A percentile compares a stretch with the other conserved stretches of the same genome.
phyloP scores from a whole-genome alignment of 1,140 invertebrate species.

The Tribolium castaneum region DNA sequence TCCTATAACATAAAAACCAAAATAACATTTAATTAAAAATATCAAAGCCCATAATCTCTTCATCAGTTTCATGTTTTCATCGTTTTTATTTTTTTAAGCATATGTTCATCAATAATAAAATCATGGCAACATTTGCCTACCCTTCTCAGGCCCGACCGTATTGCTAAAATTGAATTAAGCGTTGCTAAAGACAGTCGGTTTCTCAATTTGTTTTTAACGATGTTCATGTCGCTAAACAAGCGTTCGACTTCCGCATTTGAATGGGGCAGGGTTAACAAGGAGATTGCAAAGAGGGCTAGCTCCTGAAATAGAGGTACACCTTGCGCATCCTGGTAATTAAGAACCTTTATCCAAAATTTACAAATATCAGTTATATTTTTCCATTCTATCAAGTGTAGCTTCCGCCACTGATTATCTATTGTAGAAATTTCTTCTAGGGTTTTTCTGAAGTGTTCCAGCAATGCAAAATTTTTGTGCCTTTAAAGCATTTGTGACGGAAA shows the following conservation, averaged over 20 bases:
- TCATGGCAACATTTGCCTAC: neutral
- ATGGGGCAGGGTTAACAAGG: slow-evolving; percentile 52
- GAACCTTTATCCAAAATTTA: slow-evolving; percentile 58
- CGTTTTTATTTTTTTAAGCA: slow-evolving; percentile 7
- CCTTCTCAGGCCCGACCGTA: slow-evolving; percentile 1
- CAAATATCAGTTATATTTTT: slow-evolving; percentile 44
- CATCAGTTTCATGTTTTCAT: neutral
- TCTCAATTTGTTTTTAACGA: slow-evolving; percentile 42
- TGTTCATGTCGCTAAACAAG: slow-evolving; percentile 44
- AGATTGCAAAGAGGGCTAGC: slow-evolving; percentile 53
- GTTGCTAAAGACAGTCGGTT: slow-evolving; percentile 31
- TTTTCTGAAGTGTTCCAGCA: too few relatives aligned
- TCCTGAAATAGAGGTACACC: slow-evolving; percentile 56
- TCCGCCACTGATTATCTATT: slow-evolving; percentile 5
- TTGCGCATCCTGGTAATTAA: slow-evolving; percentile 55
- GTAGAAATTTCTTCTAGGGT: neutral
- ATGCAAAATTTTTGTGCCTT: neutral
- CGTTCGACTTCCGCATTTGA: slow-evolving; percentile 57
- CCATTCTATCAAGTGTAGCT: slow-evolving; percentile 37
- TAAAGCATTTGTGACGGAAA: neutral
- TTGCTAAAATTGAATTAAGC: slow-evolving; percentile 22
- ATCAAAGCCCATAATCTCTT: neutral
- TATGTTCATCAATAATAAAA: neutral
- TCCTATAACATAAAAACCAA: too few relatives aligned
- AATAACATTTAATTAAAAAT: neutral